phyloP scores from a whole-genome alignment of 2,797 vertebrate species.

The Etheostoma nigrum region DNA sequence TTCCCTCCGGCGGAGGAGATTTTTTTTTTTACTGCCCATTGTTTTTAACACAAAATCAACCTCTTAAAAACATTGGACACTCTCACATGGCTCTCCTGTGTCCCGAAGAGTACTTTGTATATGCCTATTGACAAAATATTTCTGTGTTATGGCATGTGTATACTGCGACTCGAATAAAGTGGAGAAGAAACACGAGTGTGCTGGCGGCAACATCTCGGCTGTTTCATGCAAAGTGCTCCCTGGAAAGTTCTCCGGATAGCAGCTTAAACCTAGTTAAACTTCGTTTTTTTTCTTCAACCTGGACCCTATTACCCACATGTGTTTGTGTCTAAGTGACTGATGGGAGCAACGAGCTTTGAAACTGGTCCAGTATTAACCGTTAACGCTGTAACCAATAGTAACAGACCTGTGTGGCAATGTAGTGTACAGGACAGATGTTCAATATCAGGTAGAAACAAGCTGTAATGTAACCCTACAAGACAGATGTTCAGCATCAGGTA shows the following conservation, averaged over 20 bases:
- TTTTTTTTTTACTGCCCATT: constrained; percentile 75
- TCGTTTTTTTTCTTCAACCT: constrained; percentile 6
- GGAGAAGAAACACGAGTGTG: constrained; percentile 66
- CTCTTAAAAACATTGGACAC: constrained; percentile 80
- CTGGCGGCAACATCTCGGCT: constrained; percentile 71
- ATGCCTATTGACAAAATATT: constrained; percentile 82
- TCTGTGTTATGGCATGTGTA: constrained; percentile 85
- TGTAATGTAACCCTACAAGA: too few relatives aligned
- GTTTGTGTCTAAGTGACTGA: too few relatives aligned
- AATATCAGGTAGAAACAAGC: too few relatives aligned
- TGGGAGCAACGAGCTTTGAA: too few relatives aligned
- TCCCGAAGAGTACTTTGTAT: constrained; percentile 80
- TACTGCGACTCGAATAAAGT: constrained; percentile 78
- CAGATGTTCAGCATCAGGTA: too few relatives aligned
- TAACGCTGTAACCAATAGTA: too few relatives aligned
- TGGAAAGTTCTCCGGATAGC: constrained; percentile 65
- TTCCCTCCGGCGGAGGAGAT: constrained; percentile 56
- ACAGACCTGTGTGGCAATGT: too few relatives aligned
- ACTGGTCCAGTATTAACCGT: too few relatives aligned
- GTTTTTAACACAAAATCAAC: constrained; percentile 80
- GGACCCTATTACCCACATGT: background rate
- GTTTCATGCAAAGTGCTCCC: constrained; percentile 71
- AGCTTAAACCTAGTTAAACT: constrained; percentile 7
- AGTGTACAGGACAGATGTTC: too few relatives aligned
- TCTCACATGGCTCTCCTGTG: constrained; percentile 65